Base-by-base conservation (phyloP, 1,140 invertebrate genomes). In the Orchestia grillus region DNA sequence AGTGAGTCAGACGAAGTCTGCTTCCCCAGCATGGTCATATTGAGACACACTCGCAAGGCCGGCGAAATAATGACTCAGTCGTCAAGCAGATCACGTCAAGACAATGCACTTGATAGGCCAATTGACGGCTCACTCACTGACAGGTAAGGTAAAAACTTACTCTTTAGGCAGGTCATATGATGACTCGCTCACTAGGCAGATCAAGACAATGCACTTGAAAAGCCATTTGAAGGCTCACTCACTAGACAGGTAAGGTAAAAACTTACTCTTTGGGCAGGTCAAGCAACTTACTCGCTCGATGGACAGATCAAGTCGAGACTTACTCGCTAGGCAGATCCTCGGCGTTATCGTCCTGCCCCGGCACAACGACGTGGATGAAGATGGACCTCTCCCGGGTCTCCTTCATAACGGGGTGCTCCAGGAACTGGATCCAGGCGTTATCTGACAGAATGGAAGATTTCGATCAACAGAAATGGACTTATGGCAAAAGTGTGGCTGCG, bases 291-390 rank as follows among this genome's bases (percentile, higher is more conserved):
- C 62, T 23, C 62, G 28, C 28, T 77, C 15, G 28, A 6, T 8
- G 19, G 28, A 15, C 62, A 77, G 62, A 77, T 36, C 23, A n/a
- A 44, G 6, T 43, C 44, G 40, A 43, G 40, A 98, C 97, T 98
- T 97, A 98, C 98, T 98, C 98, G 87, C 98, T 98, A 36, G 98
- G 97, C 95, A 98, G 97, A 97, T 98, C 98, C 28, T 98, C 97
- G n/a, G 98, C 98, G 97, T 98, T 98, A 97, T 99, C 98, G 97
- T 98, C 98, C 97, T 99, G 99, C 0, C 99, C 99, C 0, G 99
- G 99, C 40, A 99, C 98, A 97, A 99, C 98, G 36, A 99, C 98
- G 97, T 99, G 98, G 96, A 99, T 98, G 97, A 99, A 99, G 97
- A 99, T 98, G 87, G 98, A 99, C 57, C 99, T 98, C 87, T 98